Conservation (phyloP, 2,113 vertebrate species). For the Montifringilla adamsi region DNA sequence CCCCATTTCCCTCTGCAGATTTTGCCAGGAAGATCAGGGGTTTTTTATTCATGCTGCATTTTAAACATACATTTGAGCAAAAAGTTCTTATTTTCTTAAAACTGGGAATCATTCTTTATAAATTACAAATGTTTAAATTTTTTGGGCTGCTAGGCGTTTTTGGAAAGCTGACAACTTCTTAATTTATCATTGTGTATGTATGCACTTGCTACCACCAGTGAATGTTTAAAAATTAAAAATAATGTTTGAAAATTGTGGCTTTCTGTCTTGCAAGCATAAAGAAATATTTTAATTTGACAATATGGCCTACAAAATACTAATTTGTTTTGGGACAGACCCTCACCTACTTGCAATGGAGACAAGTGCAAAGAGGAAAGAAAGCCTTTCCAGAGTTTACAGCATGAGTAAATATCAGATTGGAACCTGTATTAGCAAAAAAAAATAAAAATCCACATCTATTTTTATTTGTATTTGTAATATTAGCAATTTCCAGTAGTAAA, state of each 20-base stretch:
- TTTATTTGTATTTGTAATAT: neutral
- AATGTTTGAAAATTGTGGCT: slow-evolving; percentile 63
- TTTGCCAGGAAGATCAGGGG: neutral
- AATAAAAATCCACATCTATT: neutral
- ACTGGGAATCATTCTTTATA: neutral
- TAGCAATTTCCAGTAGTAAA: neutral
- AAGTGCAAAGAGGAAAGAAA: neutral
- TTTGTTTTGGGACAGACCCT: slow-evolving; percentile 56
- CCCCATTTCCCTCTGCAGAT: neutral
- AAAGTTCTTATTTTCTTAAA: slow-evolving; percentile 50
- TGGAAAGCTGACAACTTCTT: slow-evolving; percentile 49
- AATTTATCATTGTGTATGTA: slow-evolving; percentile 23
- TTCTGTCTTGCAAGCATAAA: slow-evolving; percentile 52
- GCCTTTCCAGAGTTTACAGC: neutral
- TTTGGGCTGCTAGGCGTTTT: slow-evolving; percentile 3
- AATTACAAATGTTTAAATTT: slow-evolving; percentile 35
- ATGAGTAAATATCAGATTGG: slow-evolving; percentile 11
- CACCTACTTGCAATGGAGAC: slow-evolving; percentile 9
- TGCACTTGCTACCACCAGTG: neutral
- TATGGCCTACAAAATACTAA: slow-evolving; percentile 55
- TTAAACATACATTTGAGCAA: slow-evolving; percentile 14
- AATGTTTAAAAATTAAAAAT: neutral
- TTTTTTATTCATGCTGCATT: slow-evolving; percentile 26
- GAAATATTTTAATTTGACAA: slow-evolving; percentile 68
- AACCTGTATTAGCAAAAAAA: neutral